Conservation (phyloP, 2,113 vertebrate species). For the Romanogobio albipinnatus region DNA sequence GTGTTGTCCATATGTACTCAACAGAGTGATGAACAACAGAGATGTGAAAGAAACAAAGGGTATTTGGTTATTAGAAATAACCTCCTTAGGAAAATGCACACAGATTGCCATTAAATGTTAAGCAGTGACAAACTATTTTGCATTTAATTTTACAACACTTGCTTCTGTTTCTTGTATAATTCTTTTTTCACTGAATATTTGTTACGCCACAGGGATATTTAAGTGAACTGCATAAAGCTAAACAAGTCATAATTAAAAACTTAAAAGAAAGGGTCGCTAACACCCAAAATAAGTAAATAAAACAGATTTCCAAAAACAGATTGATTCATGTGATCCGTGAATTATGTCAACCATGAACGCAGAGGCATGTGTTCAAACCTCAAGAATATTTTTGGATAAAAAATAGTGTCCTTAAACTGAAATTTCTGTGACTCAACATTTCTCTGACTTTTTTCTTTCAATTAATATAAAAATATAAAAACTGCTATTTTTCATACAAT, state of each 20-base stretch:
- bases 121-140: not conserved
- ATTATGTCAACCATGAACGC: not conserved
- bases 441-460: not conserved
- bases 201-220: not conserved
- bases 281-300: not conserved
- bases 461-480: too few relatives aligned
- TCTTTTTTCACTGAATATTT: not conserved
- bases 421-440: not conserved
- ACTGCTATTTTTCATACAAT: not conserved
- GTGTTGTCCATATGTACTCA: slow-evolving; percentile 36
- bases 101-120: not conserved
- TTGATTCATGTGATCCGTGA: not conserved
- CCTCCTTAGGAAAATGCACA: not conserved
- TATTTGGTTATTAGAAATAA: slow-evolving; percentile 16
- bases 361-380: not conserved
- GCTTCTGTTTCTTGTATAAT: not conserved
- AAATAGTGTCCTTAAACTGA: not conserved
- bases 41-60: slow-evolving; percentile 32
- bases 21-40: slow-evolving; percentile 22
- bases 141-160: not conserved
- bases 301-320: not conserved
- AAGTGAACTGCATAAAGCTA: not conserved
- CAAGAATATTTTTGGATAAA: not conserved
- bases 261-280: not conserved
- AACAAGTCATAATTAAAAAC: too few relatives aligned